Evolutionary conservation across 2,888 invertebrate genomes (phyloP), one percentile per base, ranked within the genome.

Genomic region (Napeogenes inachia): DNA sequence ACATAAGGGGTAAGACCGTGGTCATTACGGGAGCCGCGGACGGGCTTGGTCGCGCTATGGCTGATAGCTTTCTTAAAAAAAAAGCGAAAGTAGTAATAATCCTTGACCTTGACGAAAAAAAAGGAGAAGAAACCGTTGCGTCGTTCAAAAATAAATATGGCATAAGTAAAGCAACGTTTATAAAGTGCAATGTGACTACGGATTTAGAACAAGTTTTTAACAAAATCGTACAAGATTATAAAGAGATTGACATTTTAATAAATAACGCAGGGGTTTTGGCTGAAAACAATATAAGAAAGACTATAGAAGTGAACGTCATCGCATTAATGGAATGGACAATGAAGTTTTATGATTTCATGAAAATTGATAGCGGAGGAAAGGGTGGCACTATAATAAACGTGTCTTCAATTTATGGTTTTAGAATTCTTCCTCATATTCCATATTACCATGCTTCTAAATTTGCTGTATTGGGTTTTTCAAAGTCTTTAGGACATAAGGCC

Each of bases 371-470:
- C 57, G 87, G 89, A 0, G 92, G 92, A 2, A 74, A 79, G 35
- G 93, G 93, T 2, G 93, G 93, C 4, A 85, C 90, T 3, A 88
- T 94, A 53, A 84, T 94, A 21, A 94, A 94, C 73, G 85, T 93
- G 13, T 87, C 92, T 2, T 93, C 93, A 0, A 88, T 92, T 30
- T 87, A 90, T 67, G 93, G 92, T 0, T 81, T 88, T 53, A 80
- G 83, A 67, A 80, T 91, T 0, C 77, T 85, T 42, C 84, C 88
- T 4, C 85, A 85, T 42, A 74, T 86, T 50, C 92, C 93, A 0
- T 84, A 91, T 21, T 93, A 93, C 74, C 88, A 89, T 2, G 91
- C 91, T 2, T 92, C 92, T 0, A 92, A 93, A 73, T 89, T 84
- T 67, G 89, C 89, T 35, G 86, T 92, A 4, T 73, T 87, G 56